Evolutionary conservation across 2,888 invertebrate species (phyloP).

Genomic region (Cartodere bifasciata): DNA sequence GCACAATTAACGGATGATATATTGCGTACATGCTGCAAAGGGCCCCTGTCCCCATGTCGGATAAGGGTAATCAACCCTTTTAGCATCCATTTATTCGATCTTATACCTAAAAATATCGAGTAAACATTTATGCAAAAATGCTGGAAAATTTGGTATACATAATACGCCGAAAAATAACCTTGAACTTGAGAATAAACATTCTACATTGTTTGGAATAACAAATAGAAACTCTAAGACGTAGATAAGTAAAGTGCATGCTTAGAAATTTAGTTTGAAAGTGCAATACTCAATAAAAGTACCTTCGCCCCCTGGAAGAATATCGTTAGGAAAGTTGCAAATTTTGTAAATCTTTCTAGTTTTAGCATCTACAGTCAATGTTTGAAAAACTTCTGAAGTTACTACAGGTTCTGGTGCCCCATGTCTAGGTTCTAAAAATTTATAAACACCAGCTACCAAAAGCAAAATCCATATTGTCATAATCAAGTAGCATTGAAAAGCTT

Average conservation of each 20-base stretch:
- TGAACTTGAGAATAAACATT: slow-evolving; percentile 3
- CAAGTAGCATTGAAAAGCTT: slow-evolving; percentile 70
- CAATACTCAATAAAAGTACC: slow-evolving; percentile 41
- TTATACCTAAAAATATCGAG: background rate
- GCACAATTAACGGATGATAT: slow-evolving; percentile 70
- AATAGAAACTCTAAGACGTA: background rate
- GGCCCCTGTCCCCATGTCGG: slow-evolving; percentile 82
- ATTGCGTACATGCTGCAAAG: slow-evolving; percentile 69
- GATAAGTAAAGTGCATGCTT: too few relatives aligned
- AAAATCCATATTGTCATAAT: slow-evolving; percentile 74
- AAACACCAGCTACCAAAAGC: slow-evolving; percentile 65
- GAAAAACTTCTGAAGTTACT: slow-evolving; percentile 24
- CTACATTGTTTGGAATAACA: background rate
- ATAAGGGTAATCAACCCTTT: slow-evolving; percentile 65
- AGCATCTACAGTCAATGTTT: slow-evolving; percentile 42
- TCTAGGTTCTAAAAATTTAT: slow-evolving; percentile 49
- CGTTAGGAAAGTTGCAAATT: slow-evolving; percentile 61
- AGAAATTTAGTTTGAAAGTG: too few relatives aligned
- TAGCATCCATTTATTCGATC: slow-evolving; percentile 44
- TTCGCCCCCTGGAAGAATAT: slow-evolving; percentile 58
- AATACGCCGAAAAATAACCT: background rate
- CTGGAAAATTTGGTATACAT: background rate
- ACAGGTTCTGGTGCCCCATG: slow-evolving; percentile 24
- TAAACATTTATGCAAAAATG: slow-evolving; percentile 2
- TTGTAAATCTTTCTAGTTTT: slow-evolving; percentile 53